Evolutionary conservation across 2,113 vertebrate species (phyloP), one percentile per base, ranked within the genome.

Genomic region (Dendrocopos noguchii): DNA sequence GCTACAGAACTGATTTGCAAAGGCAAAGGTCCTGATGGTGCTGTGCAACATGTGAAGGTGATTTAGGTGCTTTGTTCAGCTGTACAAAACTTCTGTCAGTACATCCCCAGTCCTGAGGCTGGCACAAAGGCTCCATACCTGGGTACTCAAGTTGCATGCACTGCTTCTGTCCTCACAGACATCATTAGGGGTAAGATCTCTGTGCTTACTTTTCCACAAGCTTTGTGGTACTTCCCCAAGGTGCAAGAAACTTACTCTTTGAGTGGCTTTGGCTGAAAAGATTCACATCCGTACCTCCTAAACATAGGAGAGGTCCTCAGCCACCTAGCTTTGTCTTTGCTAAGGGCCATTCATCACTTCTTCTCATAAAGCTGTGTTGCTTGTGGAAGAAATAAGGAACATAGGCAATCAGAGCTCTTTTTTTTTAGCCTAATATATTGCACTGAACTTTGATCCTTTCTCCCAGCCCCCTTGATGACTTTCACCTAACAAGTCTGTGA

Each of bases 61-160:
- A 67, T 84, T 84, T 84, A 2, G 12, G 20, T 68, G 5, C 34
- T 68, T 72, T 2, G 0, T 56, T 11, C 27, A 55, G 14, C 55
- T 64, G 5, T 60, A 47, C 57, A 71, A 46, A 77, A 50, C n/a
- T 64, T 14, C 79, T 94, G 25, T 64, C 44, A 18, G 59, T 72
- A 36, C 10, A 42, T 60, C 50, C 8, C 9, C 55, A n/a, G 1
- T 13, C 13, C 31, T 0, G 1, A 56, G 70, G 31, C 57, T 80
- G 77, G 12, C 57, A 12, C 2, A 0, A 29, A 74, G 61, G n/a
- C 44, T 84, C 78, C 3, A 2, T 36, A 53, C 9, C 13, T 3
- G 2, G 0, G 12, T 73, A 9, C 22, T 42, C 22, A 33, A 10
- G 27, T 22, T 1, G 0, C 47, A 9, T 53, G 39, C 11, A 4